Percentiles rank a stretch among this genome's conserved stretches.
Conservation (phyloP, 1,140 invertebrate genomes). For the Ceratina calcarata region DNA sequence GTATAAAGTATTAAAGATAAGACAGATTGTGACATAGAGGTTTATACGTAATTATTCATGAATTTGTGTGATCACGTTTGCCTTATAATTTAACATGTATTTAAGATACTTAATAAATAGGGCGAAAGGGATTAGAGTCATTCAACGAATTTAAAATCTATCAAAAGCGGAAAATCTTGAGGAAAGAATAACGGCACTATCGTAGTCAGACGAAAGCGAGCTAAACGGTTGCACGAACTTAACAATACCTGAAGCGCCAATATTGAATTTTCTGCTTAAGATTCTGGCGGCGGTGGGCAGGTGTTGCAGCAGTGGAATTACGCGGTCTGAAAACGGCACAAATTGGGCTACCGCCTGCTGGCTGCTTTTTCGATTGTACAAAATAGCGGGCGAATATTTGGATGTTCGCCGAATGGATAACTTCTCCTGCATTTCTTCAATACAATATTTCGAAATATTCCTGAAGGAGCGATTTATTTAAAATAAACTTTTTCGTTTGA, state of each 20-base stretch:
- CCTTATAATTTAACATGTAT: too few species aligned
- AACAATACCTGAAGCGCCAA: constrained; percentile 45
- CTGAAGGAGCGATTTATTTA: too few species aligned
- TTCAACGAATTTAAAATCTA: too few species aligned
- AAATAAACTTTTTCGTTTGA: too few species aligned
- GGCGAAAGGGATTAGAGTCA: not conserved
- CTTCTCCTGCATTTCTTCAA: too few species aligned
- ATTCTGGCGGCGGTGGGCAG: constrained; percentile 23
- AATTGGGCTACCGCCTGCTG: constrained; percentile 2
- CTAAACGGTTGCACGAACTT: constrained; percentile 36
- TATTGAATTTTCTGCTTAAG: constrained; percentile 58
- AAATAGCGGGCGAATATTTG: not conserved
- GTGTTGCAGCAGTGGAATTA: constrained; percentile 22
- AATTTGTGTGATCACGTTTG: too few species aligned
- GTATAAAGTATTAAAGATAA: not conserved
- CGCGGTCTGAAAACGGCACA: constrained; percentile 3
- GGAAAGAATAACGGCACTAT: constrained; percentile 50
- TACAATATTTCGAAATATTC: too few species aligned
- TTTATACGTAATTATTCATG: too few species aligned
- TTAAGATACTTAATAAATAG: too few species aligned
- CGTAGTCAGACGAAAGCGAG: constrained; percentile 28
- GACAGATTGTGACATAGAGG: too few species aligned
- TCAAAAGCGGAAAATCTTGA: constrained; percentile 55
- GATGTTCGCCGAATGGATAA: not conserved
- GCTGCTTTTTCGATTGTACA: not conserved